Conservation (phyloP, 2,113 vertebrate genomes). For the Notothenia coriiceps region DNA sequence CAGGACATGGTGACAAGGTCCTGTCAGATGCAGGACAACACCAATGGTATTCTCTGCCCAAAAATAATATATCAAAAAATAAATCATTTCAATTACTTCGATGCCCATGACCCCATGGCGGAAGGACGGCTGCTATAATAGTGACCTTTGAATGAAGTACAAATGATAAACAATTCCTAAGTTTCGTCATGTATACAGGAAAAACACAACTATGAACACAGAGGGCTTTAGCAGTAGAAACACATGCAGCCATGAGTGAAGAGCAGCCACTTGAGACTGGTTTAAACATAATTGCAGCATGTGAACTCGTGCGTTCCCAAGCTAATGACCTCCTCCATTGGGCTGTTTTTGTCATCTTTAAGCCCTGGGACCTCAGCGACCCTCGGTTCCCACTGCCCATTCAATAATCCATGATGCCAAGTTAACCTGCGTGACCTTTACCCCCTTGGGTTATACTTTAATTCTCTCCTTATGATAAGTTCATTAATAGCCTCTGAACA, state of each 20-base stretch:
- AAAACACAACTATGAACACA: not conserved
- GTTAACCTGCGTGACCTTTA: constrained; percentile 3
- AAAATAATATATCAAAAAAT: too few relatives aligned
- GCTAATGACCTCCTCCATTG: constrained; percentile 8
- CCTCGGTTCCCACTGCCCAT: not conserved
- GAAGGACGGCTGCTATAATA: too few relatives aligned
- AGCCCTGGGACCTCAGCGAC: constrained; percentile 14
- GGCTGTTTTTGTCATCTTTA: constrained; percentile 18
- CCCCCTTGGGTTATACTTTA: constrained; percentile 6
- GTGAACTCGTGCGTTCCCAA: constrained; percentile 37
- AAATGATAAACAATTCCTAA: too few relatives aligned
- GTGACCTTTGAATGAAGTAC: too few relatives aligned
- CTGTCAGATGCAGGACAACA: too few relatives aligned
- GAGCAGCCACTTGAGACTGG: constrained; percentile 28
- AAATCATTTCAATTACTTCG: too few relatives aligned
- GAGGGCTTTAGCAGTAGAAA: not conserved
- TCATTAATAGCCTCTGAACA: not conserved
- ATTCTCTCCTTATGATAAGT: not conserved
- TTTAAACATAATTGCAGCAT: constrained; percentile 15
- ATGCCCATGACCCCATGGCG: too few relatives aligned
- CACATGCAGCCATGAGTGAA: not conserved
- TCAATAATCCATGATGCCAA: constrained; percentile 18
- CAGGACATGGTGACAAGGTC: too few relatives aligned
- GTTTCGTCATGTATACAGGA: not conserved
- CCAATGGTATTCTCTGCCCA: too few relatives aligned